Evolutionary conservation across 2,113 vertebrate species (phyloP).

Genomic region (Strix uralensis): DNA sequence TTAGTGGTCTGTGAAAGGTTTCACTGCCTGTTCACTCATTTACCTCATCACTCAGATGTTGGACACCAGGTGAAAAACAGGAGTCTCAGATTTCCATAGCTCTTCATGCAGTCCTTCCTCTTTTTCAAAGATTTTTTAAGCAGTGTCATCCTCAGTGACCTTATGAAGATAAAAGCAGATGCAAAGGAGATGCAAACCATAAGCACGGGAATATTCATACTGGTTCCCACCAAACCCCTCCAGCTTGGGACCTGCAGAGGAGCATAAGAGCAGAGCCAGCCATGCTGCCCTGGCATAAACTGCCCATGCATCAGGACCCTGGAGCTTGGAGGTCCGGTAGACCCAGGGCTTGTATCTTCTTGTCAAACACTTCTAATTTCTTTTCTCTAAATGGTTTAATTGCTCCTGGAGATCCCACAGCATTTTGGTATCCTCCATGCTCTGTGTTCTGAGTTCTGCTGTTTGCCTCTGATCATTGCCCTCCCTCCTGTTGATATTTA

Average conservation of each 20-base stretch:
- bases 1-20: neutral
- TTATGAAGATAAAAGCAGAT: neutral
- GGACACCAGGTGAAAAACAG: neutral
- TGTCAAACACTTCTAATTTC: neutral
- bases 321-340: rapidly evolving
- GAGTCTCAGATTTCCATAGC: neutral
- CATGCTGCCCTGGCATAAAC: rapidly evolving
- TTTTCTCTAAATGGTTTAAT: neutral
- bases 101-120: no score
- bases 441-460: neutral
- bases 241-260: neutral
- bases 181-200: neutral
- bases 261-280: neutral
- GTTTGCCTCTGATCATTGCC: neutral
- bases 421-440: neutral
- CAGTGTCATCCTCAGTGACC: rapidly evolving
- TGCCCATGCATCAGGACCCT: rapidly evolving
- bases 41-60: rapidly evolving
- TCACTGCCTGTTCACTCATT: neutral
- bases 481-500: neutral
- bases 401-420: neutral
- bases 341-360: neutral
- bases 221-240: neutral
- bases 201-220: rapidly evolving
- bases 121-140: neutral